These are phyloP conservation scores for Penaeus vannamei DNA, from an alignment of 1,140 invertebrate species.

Conservation along the genomic window DNA sequence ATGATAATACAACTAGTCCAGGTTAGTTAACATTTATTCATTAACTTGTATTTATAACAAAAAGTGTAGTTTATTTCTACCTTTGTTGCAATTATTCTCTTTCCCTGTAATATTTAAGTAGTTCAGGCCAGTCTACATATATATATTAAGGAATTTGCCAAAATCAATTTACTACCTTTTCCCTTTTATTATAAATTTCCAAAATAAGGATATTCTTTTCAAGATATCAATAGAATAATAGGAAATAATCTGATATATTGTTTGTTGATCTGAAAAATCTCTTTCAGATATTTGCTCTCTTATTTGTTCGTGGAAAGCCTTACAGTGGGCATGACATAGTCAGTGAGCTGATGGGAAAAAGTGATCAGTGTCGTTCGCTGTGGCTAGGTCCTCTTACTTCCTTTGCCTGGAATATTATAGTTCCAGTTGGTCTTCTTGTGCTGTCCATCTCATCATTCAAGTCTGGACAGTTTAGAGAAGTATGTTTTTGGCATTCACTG, in stretches of 20 bases:
- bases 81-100: background rate
- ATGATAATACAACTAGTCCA: constrained; percentile 84
- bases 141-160: too few relatives aligned
- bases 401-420: constrained; percentile 87
- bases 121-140: too few relatives aligned
- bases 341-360: constrained; percentile 70
- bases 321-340: constrained; percentile 88
- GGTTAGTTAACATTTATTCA: constrained; percentile 73
- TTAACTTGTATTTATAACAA: constrained; percentile 14
- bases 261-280: background rate
- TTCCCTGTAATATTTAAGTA: too few relatives aligned
- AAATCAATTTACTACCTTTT: too few relatives aligned
- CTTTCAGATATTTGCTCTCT: constrained; percentile 64
- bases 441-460: constrained; percentile 84
- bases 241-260: too few relatives aligned
- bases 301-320: constrained; percentile 76
- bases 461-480: constrained; percentile 80
- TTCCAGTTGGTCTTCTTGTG: constrained; percentile 75
- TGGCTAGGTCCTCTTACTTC: constrained; percentile 79
- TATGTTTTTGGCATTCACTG: constrained; percentile 69
- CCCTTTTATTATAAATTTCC: too few relatives aligned
- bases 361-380: constrained; percentile 48
- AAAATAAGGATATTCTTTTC: too few relatives aligned
- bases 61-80: background rate
- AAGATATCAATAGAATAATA: too few relatives aligned